Percentiles rank a stretch among this genome's conserved stretches.
Conservation (phyloP, 2,888 invertebrate genomes). For the Plusia festucae region DNA sequence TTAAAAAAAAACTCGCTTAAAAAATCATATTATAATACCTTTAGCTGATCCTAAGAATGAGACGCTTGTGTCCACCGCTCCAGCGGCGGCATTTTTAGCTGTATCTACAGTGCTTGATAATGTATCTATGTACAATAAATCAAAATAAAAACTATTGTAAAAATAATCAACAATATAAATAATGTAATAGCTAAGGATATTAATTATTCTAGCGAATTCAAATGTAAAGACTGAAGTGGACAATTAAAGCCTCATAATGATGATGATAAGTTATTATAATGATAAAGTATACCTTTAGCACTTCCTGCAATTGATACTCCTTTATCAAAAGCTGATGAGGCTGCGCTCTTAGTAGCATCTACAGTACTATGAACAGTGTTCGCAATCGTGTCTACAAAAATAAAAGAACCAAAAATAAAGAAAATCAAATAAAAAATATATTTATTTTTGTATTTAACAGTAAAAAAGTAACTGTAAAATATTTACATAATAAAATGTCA, state of each 20-base stretch:
- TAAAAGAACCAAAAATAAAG: conserved; percentile 6
- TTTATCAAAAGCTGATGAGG: conserved; percentile 70
- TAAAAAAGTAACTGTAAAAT: no score
- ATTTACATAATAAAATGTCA: no score
- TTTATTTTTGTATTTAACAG: no score
- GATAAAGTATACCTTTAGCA: conserved; percentile 69
- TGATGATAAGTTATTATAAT: background rate
- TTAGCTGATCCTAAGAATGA: conserved; percentile 70
- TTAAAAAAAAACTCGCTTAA: conserved; percentile 20
- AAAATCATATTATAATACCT: conserved; percentile 56
- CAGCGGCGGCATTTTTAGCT: conserved; percentile 68
- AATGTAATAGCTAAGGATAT: background rate
- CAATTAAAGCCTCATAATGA: background rate
- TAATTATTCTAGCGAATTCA: no score
- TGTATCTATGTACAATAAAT: conserved; percentile 66
- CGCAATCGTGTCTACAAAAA: conserved; percentile 56
- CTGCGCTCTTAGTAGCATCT: conserved; percentile 75
- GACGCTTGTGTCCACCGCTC: conserved; percentile 68
- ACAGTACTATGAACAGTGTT: conserved; percentile 70
- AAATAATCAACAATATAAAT: conserved; percentile 7
- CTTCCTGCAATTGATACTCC: conserved; percentile 65
- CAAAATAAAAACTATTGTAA: conserved; percentile 22
- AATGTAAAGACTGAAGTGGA: background rate
- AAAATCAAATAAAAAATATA: background rate
- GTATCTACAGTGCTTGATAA: conserved; percentile 71